These are phyloP conservation scores for Stratiomys singularior DNA, from an alignment of 2,888 invertebrate genomes.

Conservation along the genomic window DNA sequence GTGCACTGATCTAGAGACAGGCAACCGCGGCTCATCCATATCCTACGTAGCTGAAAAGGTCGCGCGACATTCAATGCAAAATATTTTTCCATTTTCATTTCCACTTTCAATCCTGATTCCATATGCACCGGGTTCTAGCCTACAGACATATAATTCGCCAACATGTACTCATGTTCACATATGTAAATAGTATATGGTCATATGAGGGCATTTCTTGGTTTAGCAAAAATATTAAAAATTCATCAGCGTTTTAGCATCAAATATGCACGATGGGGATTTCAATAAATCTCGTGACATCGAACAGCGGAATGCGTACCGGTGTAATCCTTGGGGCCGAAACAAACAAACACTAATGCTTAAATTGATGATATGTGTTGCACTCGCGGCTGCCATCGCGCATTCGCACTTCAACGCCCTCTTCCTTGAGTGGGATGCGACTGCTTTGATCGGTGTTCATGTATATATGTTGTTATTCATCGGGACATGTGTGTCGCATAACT, in stretches of 20 bases:
- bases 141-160: too few species aligned
- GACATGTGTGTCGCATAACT: constrained; percentile 15
- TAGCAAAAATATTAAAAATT: constrained; percentile 31
- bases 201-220: constrained; percentile 26
- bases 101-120: constrained; percentile 16
- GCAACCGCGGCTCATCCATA: not conserved
- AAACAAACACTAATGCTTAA: constrained; percentile 38
- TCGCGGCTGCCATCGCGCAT: not conserved
- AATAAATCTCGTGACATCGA: constrained; percentile 35
- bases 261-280: constrained; percentile 29
- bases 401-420: constrained; percentile 36
- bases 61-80: constrained; percentile 43
- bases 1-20: not conserved
- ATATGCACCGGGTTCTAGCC: too few species aligned
- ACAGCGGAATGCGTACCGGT: constrained; percentile 5
- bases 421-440: constrained; percentile 28
- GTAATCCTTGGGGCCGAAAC: constrained; percentile 7
- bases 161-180: too few species aligned
- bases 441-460: constrained; percentile 5
- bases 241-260: constrained; percentile 36
- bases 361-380: constrained; percentile 39
- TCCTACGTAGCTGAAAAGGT: constrained; percentile 26
- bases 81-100: constrained; percentile 23
- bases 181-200: not conserved
- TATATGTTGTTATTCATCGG: constrained; percentile 18